Evolutionary conservation across 2,113 vertebrate species (phyloP).

Genomic region (Craseonycteris thonglongyai): DNA sequence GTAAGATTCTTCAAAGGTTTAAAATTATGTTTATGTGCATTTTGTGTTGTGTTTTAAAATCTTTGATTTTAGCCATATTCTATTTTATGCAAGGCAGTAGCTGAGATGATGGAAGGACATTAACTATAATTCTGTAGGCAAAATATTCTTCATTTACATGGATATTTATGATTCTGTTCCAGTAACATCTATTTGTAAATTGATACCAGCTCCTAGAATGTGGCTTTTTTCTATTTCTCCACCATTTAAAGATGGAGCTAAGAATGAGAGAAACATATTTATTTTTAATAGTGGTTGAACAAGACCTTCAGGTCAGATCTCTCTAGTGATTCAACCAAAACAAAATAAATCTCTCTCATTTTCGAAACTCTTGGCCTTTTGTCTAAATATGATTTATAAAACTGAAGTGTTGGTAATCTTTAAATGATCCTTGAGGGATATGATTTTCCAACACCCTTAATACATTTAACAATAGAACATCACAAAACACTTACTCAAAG

Average conservation of each 20-base stretch:
- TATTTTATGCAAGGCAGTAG: neutral
- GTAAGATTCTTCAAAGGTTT: neutral
- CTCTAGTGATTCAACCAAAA: conserved; percentile 48
- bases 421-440: conserved; percentile 28
- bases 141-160: neutral
- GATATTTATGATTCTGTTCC: neutral
- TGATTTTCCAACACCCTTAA: conserved; percentile 33
- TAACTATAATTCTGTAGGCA: neutral
- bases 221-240: neutral
- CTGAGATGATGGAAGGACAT: neutral
- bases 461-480: conserved; percentile 15
- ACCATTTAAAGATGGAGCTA: neutral
- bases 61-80: neutral
- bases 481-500: conserved; percentile 22
- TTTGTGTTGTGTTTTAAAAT: neutral
- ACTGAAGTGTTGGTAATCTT: conserved; percentile 55
- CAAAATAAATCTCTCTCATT: conserved; percentile 28
- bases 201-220: neutral
- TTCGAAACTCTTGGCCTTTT: conserved; percentile 32
- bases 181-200: neutral
- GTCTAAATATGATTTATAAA: conserved; percentile 39
- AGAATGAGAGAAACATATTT: neutral
- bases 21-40: neutral
- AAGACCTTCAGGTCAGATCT: conserved; percentile 48
- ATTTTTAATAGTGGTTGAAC: conserved; percentile 4